Base-by-base conservation (phyloP, 1,140 invertebrate genomes). In the Polypedilum vanderplanki region DNA sequence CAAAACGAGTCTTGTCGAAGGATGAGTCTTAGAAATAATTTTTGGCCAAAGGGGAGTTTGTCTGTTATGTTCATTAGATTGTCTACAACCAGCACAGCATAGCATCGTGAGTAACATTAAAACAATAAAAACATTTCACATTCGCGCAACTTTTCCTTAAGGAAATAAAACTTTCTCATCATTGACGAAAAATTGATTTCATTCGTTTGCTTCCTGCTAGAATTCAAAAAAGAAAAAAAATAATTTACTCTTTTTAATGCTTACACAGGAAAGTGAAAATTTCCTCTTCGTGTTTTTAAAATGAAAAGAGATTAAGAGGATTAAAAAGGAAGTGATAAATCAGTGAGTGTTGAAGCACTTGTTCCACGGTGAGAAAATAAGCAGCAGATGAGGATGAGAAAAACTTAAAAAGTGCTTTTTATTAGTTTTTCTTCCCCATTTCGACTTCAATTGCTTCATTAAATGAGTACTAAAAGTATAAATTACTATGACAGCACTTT, bases 161-260 rank as follows among this genome's bases (percentile, higher is more conserved):
- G n/a, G 46, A 15, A 57, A 57, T 33, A 70, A 70, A 70, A 70
- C n/a, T 70, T 70, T 70, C 7, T 70, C 65, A 70, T 70, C 65
- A 22, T 22, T 22, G 17, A 5, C 8, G 18, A 70, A 70, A 70
- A 70, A 70, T 70, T 57, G 46, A 57, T 57, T 57, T 57, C n/a
- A 57, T n/a, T 57, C 15, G 46, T 12, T 12, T 57, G 10, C 41
- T 46, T 46, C 46, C 46, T n/a, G 46, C 46, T 33, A 12, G 3
- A 12, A 57, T 15, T n/a, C 46, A 57, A 57, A 57, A 57, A 57
- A 41, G 4, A 10, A 3, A 15, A 15, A 57, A 57, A n/a, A 4
- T 57, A 12, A n/a, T 1, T 57, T n/a, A 57, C 46, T 57, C 46
- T 12, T 57, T 57, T 15, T 57, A 4, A 57, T 57, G 4, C 46